Conservation (phyloP, 2,888 invertebrate genomes). For the Clanis bilineata region DNA sequence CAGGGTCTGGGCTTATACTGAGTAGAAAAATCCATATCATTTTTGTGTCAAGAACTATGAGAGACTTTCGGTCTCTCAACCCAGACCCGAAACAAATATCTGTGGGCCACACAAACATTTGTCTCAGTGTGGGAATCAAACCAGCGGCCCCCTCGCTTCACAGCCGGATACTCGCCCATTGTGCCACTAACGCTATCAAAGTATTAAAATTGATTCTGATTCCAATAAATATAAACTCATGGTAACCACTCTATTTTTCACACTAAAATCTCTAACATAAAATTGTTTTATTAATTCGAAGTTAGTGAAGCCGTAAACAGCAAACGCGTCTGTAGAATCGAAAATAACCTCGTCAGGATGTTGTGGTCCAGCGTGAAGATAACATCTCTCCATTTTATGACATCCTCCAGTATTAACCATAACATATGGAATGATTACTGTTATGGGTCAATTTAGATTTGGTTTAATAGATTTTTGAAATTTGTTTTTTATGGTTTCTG, state of each 20-base stretch:
- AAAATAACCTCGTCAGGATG: conserved; percentile 7
- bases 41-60: no score
- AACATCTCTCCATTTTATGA: neutral
- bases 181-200: no score
- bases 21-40: no score
- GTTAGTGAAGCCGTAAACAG: neutral
- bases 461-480: neutral
- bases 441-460: conserved; percentile 4
- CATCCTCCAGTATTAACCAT: neutral
- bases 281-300: conserved; percentile 3
- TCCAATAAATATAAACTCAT: neutral
- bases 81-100: no score
- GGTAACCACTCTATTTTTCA: neutral
- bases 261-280: neutral
- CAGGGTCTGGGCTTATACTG: no score
- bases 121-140: no score
- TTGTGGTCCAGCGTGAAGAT: neutral
- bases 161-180: no score
- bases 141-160: no score
- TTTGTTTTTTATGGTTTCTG: neutral
- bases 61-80: no score
- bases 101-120: no score
- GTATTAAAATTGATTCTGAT: neutral
- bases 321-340: conserved; percentile 1
- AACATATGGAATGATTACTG: neutral